Evolutionary conservation across 1,140 invertebrate species (phyloP), one percentile per base, ranked within the genome.

Genomic region (Drosophila subpulchrella): DNA sequence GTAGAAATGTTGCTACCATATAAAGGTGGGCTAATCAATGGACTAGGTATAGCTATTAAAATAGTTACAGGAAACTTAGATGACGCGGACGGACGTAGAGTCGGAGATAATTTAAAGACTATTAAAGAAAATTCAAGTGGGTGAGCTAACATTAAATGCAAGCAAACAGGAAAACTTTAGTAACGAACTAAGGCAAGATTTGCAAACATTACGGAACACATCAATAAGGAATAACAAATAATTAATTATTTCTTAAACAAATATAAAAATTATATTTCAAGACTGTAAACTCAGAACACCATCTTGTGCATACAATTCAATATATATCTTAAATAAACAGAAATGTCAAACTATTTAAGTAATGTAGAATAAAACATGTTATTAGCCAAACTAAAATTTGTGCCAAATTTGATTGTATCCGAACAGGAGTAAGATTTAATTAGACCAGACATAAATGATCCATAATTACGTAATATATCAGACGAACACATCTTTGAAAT

Each of bases 31-130:
- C 10, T 53, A 20, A 53, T 53, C 12, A 53, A 53, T 6, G 32
- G 51, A 12, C n/a, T 53, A 53, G 51, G 51, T 11, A 38, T 11
- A 17, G 32, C 20, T 1, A 6, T 53, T 4, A 53, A 53, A 8
- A 8, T 36, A 36, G 32, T 53, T 11, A 53, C 51, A 32, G 47
- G 47, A 50, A 50, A 50, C 15, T 32, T 50, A 32, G 47, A 50
- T 6, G 47, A 32, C 15, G 42, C 17, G 3, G 42, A 44, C 17
- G 42, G 42, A 44, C 42, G 17, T 20, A 44, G 17, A 20, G 20
- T 44, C 15, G 42, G 20, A 2, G 11, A 15, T 24, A 24, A 24
- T 24, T 24, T 24, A 24, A 24, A 24, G 24, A 4, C 24, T 1
- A 24, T 51, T 3, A 51, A 11, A 3, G 30, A 51, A 6, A 51